phyloP scores from a whole-genome alignment of 2,113 vertebrate genomes.

The Maccullochella peelii region DNA sequence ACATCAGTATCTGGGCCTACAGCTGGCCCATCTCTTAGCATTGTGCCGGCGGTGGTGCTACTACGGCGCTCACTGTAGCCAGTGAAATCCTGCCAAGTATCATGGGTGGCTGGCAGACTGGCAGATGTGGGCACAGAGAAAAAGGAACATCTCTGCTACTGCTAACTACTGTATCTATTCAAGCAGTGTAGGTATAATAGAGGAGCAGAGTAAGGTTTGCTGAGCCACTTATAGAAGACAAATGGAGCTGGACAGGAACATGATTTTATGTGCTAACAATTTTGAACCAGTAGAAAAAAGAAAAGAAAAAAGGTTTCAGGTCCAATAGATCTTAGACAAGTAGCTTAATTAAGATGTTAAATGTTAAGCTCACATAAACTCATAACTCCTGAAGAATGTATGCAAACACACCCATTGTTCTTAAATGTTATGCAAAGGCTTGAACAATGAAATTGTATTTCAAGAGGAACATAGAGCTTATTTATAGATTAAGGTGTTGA shows the following conservation, averaged over 20 bases:
- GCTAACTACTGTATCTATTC: constrained; percentile 69
- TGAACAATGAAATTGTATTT: background rate
- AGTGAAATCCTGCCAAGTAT: constrained; percentile 72
- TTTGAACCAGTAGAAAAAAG: constrained; percentile 47
- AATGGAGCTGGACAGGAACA: constrained; percentile 70
- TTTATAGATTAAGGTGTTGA: background rate
- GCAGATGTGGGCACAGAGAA: constrained; percentile 58
- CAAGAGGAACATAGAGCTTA: background rate
- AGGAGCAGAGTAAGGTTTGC: constrained; percentile 58
- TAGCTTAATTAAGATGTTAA: constrained; percentile 56
- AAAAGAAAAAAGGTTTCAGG: constrained; percentile 7
- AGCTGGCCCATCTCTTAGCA: constrained; percentile 60
- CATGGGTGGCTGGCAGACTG: constrained; percentile 62
- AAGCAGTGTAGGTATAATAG: constrained; percentile 64
- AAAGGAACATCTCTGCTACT: constrained; percentile 55
- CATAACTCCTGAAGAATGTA: background rate
- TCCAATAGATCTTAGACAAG: constrained; percentile 26
- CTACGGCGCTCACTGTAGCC: constrained; percentile 47
- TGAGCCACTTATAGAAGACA: constrained; percentile 69
- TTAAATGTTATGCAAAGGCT: background rate
- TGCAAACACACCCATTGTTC: constrained; percentile 12
- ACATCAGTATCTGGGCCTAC: constrained; percentile 65
- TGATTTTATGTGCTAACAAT: constrained; percentile 64
- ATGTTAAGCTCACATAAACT: constrained; percentile 36
- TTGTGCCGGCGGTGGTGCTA: constrained; percentile 46